phyloP scores from a whole-genome alignment of 2,888 invertebrate genomes.

The Parnassius orleans region DNA sequence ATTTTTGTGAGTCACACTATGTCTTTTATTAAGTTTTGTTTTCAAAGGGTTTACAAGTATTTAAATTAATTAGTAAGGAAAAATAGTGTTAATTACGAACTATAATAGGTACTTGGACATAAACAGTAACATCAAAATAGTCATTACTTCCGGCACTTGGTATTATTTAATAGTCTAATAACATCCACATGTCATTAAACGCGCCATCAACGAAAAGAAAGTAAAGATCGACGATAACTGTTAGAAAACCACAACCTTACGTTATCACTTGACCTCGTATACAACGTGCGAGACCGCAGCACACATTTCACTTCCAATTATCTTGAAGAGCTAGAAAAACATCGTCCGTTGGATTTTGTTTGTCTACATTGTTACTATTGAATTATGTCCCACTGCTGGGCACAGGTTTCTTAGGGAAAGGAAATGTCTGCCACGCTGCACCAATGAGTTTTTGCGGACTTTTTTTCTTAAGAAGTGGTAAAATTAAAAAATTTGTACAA shows the following conservation, averaged over 20 bases:
- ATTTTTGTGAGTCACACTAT: too few species aligned
- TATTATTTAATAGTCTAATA: background rate
- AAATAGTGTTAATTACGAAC: too few species aligned
- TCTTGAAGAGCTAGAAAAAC: conserved; percentile 39
- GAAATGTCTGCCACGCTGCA: too few species aligned
- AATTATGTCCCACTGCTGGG: too few species aligned
- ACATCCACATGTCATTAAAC: background rate
- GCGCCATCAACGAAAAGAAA: conserved; percentile 28
- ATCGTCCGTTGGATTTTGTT: conserved; percentile 27
- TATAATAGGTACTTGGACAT: background rate
- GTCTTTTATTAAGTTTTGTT: too few species aligned
- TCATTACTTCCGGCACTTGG: too few species aligned
- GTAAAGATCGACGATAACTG: conserved; percentile 29
- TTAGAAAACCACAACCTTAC: conserved; percentile 23
- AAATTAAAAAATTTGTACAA: too few species aligned
- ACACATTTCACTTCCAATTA: conserved; percentile 43
- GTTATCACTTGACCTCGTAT: conserved; percentile 30
- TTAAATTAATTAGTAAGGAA: too few species aligned
- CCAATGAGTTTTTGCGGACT: too few species aligned
- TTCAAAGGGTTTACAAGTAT: too few species aligned
- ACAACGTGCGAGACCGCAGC: conserved; percentile 27
- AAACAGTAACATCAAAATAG: background rate
- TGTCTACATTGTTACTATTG: conserved; percentile 23
- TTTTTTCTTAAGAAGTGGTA: too few species aligned
- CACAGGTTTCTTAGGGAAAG: too few species aligned